Evolutionary conservation across 2,797 vertebrate genomes (phyloP).

Genomic region (Poecilia wingei): DNA sequence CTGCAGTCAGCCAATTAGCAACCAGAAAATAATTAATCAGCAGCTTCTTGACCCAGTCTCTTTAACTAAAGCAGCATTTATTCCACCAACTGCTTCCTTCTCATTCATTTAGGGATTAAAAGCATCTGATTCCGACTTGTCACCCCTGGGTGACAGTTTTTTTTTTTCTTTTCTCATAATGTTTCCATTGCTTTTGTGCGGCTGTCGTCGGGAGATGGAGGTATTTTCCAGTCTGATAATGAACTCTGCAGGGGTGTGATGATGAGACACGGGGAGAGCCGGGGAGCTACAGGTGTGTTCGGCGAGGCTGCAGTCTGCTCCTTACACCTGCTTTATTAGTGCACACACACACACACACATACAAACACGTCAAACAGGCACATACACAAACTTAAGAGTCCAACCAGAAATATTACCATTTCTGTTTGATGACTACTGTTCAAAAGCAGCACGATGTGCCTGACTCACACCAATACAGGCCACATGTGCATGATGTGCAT

Average conservation of each 20-base stretch:
- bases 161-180: neutral
- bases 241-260: constrained; percentile 61
- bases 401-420: constrained; percentile 23
- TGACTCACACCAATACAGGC: no score
- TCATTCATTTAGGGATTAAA: constrained; percentile 15
- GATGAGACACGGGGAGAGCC: constrained; percentile 37
- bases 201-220: constrained; percentile 34
- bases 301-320: constrained; percentile 9
- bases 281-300: constrained; percentile 63
- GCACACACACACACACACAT: neutral
- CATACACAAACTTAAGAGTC: constrained; percentile 3
- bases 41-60: constrained; percentile 65
- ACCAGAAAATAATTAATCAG: constrained; percentile 69
- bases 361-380: neutral
- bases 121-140: constrained; percentile 14
- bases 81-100: constrained; percentile 29
- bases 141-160: constrained; percentile 7
- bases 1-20: constrained; percentile 61
- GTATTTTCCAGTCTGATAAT: constrained; percentile 51
- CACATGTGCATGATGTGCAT: no score
- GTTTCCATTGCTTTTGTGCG: constrained; percentile 29
- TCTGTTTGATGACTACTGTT: no score
- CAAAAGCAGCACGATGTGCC: no score
- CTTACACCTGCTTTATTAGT: neutral
- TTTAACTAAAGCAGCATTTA: constrained; percentile 45